Evolutionary conservation across 2,113 vertebrate genomes (phyloP), one percentile per base, ranked within the genome.

Genomic region (Pseudorasbora parva): DNA sequence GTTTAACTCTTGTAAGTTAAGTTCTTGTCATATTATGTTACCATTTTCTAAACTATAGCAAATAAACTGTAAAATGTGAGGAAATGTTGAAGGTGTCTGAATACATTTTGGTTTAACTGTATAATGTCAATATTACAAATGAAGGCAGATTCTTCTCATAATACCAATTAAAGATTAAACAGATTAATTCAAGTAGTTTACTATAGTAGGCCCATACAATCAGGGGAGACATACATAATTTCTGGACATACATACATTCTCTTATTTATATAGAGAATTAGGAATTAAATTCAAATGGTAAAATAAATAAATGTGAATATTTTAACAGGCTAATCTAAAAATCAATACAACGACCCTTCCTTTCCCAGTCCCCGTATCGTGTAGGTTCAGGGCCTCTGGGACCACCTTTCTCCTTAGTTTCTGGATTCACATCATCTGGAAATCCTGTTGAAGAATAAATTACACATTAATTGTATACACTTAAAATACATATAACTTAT

Each of bases 301-400:
- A 37, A 69, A 57, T 59, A 21, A 69, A 78, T 30, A 84, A 3
- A 9, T 49, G 4, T 41, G 21, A 43, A 79, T 33, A 51, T 72
- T 45, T 78, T 41, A 69, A 11, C 27, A 49, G 10, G 30, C 6
- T 37, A 23, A 78, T 8, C 89, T 95, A 99, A 90, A 99, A 99
- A 91, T 99, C 98, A 87, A 98, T 96, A 90, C 98, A 99, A 82
- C 97, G 97, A 82, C 98, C 98, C 92, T 97, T 99, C 87, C 97
- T 95, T 88, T 99, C 98, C 98, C 98, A 99, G 73, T 99, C 98
- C 88, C 98, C 98, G 0, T 96, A 99, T 80, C 98, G 96, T 1
- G 98, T 99, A 81, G 98, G 98, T 93, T 99, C 98, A 9, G 96
- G 98, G 79, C 98, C 98, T 85, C 91, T 94, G 27, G 98, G 98